Conservation (phyloP, 2,113 vertebrate species). For the Anarhynchus alexandrinus region DNA sequence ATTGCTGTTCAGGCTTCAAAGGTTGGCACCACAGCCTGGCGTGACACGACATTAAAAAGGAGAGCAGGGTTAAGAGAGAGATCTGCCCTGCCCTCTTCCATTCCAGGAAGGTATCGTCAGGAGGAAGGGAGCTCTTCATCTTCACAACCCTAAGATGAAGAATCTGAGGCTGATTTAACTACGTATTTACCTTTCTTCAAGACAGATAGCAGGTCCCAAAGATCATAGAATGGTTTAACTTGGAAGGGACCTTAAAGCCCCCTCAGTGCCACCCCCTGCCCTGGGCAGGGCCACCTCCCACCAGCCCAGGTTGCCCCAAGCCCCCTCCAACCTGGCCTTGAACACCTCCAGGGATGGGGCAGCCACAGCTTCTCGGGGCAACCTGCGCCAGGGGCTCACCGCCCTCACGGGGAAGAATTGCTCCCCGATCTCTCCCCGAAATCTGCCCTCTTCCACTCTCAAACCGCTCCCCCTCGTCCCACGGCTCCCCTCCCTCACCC, state of each 20-base stretch:
- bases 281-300: too few relatives aligned
- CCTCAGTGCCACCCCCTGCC: too few relatives aligned
- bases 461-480: neutral
- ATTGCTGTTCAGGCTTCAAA: neutral
- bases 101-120: neutral
- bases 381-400: too few relatives aligned
- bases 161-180: neutral
- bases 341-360: too few relatives aligned
- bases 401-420: too few relatives aligned
- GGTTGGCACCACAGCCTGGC: too few relatives aligned
- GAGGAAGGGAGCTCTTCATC: neutral
- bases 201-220: neutral
- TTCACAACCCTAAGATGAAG: neutral
- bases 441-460: neutral
- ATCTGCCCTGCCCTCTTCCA: neutral
- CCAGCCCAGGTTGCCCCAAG: too few relatives aligned
- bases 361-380: too few relatives aligned
- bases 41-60: neutral
- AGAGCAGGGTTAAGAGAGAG: neutral
- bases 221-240: too few relatives aligned
- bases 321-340: too few relatives aligned
- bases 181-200: neutral
- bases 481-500: neutral
- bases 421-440: too few relatives aligned
- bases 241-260: too few relatives aligned